Base-by-base conservation (phyloP, 2,888 invertebrate genomes). In the Tortricodes alternella region DNA sequence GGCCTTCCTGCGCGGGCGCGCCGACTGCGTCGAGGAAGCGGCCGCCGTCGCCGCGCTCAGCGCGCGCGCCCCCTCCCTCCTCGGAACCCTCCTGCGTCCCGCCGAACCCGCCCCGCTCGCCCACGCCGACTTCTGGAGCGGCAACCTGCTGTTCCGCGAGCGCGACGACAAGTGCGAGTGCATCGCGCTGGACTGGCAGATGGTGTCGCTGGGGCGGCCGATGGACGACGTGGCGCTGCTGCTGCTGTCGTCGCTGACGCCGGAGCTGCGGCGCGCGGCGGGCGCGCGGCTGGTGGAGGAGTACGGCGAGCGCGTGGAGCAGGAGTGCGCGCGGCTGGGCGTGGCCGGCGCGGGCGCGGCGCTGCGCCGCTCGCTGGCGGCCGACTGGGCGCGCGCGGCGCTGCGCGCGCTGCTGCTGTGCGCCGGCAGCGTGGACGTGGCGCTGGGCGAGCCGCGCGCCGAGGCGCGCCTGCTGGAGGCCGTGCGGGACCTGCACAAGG, bases 61-160 rank as follows among this genome's bases (percentile, higher is more conserved):
- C 61, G 93, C 94, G 0, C 91, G 93, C 58, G 95, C 95, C 8
- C 94, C 95, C 68, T 92, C 94, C 13, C 91, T 95, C 39, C 94
- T 96, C 18, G 94, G 94, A 15, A 93, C 93, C 2, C 83, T 96
- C 5, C 82, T 96, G 23, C 92, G 93, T 39, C 95, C 96, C 0
- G 92, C 93, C 44, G 95, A 94, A 70, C 95, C 96, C 0, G 94
- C 95, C 0, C 89, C 95, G 4, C 93, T 96, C 58, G 96, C 95
- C 0, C 96, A 96, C 78, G 96, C 95, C 0, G 96, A 96, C 75
- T 96, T 96, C 79, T 96, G 96, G 96, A 95, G 95, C 75, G 95
- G 95, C 66, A 96, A 96, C 81, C 89, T 96, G 11, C 86, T 95
- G 59, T 95, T 96, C 70, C 88, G 91, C 53, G 92, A 93, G 62